A percentile compares a stretch with the other conserved stretches of the same genome.
phyloP scores from a whole-genome alignment of 1,140 invertebrate species.

The Kradibia gibbosae region DNA sequence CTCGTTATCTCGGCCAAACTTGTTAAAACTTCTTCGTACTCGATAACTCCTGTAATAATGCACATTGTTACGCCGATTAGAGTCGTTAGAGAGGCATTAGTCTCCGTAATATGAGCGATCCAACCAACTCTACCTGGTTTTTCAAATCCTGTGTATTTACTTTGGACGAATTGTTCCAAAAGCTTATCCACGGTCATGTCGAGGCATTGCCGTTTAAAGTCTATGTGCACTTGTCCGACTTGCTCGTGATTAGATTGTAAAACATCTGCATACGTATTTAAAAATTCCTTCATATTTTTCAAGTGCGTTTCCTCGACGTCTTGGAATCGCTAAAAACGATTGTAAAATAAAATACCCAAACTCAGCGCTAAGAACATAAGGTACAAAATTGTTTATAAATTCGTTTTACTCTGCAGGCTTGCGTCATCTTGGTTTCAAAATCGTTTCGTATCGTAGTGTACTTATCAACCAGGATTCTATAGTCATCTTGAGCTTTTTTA shows the following conservation, averaged over 20 bases:
- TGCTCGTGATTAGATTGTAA: slow-evolving; percentile 91
- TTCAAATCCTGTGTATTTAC: slow-evolving; percentile 92
- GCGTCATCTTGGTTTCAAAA: slow-evolving; percentile 95
- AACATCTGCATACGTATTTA: slow-evolving; percentile 90
- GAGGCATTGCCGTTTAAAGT: slow-evolving; percentile 91
- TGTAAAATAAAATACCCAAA: slow-evolving; percentile 23
- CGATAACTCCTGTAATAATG: slow-evolving; percentile 62
- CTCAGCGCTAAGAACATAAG: slow-evolving; percentile 6
- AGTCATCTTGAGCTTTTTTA: slow-evolving; percentile 95
- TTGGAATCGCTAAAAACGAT: slow-evolving; percentile 85
- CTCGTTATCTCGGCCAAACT: slow-evolving; percentile 66
- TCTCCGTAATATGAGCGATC: not conserved
- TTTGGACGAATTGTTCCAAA: slow-evolving; percentile 90
- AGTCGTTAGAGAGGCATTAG: slow-evolving; percentile 9
- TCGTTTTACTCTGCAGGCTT: slow-evolving; percentile 85
- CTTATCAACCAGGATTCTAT: slow-evolving; percentile 90
- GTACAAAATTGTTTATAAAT: not conserved
- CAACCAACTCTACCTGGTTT: slow-evolving; percentile 81
- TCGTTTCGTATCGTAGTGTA: slow-evolving; percentile 90
- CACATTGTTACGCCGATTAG: not conserved
- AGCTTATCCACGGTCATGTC: slow-evolving; percentile 94
- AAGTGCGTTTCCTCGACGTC: slow-evolving; percentile 93
- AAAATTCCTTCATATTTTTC: slow-evolving; percentile 95
- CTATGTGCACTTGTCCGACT: slow-evolving; percentile 90
- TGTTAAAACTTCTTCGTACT: slow-evolving; percentile 75